phyloP scores from a whole-genome alignment of 2,888 invertebrate species.

The Anarsia innoxiella region DNA sequence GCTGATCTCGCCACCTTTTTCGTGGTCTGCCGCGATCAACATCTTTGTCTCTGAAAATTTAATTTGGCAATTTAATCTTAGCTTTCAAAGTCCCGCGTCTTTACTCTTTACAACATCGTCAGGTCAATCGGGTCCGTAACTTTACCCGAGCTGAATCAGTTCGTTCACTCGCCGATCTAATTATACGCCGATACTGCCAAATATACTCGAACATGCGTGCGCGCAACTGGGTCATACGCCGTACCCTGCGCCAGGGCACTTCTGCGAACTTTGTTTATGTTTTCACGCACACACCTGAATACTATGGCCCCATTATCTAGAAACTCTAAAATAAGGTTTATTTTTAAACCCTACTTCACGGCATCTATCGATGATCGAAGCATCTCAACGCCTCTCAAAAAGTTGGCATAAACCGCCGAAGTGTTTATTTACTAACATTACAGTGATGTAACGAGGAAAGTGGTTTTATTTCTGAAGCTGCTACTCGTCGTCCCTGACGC shows the following conservation, averaged over 20 bases:
- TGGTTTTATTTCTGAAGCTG: neutral
- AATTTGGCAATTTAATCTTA: too few relatives aligned
- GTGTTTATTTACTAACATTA: neutral
- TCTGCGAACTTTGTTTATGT: neutral
- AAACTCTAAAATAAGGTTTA: neutral
- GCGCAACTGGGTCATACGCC: constrained; percentile 6
- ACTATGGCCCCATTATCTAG: neutral
- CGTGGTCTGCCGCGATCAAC: too few relatives aligned
- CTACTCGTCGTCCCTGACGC: neutral
- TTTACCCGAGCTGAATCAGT: constrained; percentile 20
- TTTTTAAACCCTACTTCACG: neutral
- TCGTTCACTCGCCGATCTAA: constrained; percentile 33
- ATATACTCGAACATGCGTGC: constrained; percentile 14
- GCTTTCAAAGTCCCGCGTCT: too few relatives aligned
- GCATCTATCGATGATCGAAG: neutral
- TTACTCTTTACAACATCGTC: too few relatives aligned
- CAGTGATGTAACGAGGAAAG: neutral
- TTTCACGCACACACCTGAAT: neutral
- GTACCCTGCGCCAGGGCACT: neutral
- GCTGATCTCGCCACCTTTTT: too few relatives aligned
- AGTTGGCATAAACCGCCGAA: neutral
- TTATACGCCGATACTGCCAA: constrained; percentile 28
- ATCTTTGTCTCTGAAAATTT: too few relatives aligned
- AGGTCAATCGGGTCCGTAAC: too few relatives aligned
- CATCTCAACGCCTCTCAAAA: neutral